A percentile compares a stretch with the other conserved stretches of the same genome.
These are phyloP conservation scores for Perithous albicinctus DNA, from an alignment of 2,888 invertebrate genomes.

Conservation along the genomic window DNA sequence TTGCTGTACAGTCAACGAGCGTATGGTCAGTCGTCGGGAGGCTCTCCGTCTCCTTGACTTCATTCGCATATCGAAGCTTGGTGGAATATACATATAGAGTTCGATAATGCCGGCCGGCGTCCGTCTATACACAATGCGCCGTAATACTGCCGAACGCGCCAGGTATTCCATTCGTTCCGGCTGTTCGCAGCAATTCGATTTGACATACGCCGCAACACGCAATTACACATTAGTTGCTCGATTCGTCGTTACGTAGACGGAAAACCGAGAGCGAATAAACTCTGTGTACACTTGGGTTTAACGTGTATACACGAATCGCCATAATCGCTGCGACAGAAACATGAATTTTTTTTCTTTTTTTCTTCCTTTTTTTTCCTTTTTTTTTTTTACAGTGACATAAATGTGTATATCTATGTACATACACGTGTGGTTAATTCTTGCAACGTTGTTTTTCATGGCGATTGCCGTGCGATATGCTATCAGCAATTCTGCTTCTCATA, in stretches of 20 bases:
- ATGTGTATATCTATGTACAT: not conserved
- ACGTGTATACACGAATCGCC: slow-evolving; percentile 9
- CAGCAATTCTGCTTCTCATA: not conserved
- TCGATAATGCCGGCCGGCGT: slow-evolving; percentile 57
- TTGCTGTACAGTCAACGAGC: not conserved
- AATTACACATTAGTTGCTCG: slow-evolving; percentile 23
- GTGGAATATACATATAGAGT: slow-evolving; percentile 42
- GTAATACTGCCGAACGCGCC: slow-evolving; percentile 7
- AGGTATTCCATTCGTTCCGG: slow-evolving; percentile 15
- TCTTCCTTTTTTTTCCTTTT: not conserved
- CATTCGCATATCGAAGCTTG: slow-evolving; percentile 54
- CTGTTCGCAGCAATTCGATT: slow-evolving; percentile 19
- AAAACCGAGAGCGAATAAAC: slow-evolving; percentile 12
- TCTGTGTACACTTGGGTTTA: not conserved
- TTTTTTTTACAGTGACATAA: not conserved
- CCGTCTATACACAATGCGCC: slow-evolving; percentile 28
- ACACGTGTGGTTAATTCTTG: not conserved
- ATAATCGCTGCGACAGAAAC: slow-evolving; percentile 7
- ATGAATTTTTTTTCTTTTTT: not conserved
- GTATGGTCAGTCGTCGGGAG: slow-evolving; percentile 12
- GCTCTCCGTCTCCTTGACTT: slow-evolving; percentile 62
- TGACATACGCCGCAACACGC: slow-evolving; percentile 29
- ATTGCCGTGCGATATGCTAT: not conserved
- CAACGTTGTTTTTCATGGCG: not conserved
- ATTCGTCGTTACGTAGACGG: slow-evolving; percentile 23